A percentile compares a stretch with the other conserved stretches of the same genome.
Conservation (phyloP, 2,888 invertebrate species). For the Lampropteryx suffumata region DNA sequence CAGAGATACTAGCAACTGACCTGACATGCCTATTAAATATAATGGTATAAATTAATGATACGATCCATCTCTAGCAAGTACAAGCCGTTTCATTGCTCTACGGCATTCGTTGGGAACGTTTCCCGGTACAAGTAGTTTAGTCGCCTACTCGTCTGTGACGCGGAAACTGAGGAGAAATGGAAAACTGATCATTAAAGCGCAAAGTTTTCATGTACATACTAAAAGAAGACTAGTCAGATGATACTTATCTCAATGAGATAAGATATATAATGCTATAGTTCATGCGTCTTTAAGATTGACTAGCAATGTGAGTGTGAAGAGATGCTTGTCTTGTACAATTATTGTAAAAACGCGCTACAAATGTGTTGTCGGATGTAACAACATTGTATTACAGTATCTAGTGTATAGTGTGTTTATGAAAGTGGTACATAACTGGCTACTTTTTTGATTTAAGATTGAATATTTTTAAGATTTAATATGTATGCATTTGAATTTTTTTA, state of each 20-base stretch:
- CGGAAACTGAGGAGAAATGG: constrained; percentile 31
- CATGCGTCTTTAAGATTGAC: no score
- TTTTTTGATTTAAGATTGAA: no score
- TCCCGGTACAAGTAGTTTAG: constrained; percentile 18
- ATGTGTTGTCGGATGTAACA: not conserved
- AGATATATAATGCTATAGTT: no score
- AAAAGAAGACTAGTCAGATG: no score
- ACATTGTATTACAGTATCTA: not conserved
- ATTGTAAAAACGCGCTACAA: constrained; percentile 7
- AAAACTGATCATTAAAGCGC: constrained; percentile 28
- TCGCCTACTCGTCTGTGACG: constrained; percentile 25
- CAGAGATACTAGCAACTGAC: no score
- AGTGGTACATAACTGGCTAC: no score
- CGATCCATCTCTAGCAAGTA: no score
- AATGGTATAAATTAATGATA: no score
- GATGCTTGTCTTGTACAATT: constrained; percentile 8
- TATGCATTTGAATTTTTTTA: no score
- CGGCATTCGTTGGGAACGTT: constrained; percentile 10
- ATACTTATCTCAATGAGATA: not conserved
- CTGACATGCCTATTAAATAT: no score
- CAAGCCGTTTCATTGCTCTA: not conserved
- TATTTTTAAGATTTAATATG: no score
- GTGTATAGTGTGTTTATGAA: no score
- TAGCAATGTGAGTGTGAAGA: constrained; percentile 17
- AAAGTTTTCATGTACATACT: constrained; percentile 24